phyloP scores from a whole-genome alignment of 2,888 invertebrate species.

The Drosophila koepferae region DNA sequence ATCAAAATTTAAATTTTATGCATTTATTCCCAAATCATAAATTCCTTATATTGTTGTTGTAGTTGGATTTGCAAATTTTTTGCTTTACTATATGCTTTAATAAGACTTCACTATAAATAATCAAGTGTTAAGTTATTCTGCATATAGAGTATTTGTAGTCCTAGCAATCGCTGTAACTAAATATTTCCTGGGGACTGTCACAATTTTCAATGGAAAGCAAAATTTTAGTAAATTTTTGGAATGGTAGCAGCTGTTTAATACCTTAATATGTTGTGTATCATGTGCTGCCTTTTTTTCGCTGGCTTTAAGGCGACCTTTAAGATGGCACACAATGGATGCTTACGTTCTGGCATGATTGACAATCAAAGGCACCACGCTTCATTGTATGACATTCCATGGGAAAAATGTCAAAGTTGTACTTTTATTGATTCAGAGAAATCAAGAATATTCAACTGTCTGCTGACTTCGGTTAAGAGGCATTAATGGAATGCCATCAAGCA shows the following conservation, averaged over 20 bases:
- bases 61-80: too few relatives aligned
- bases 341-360: conserved; percentile 51
- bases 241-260: conserved; percentile 54
- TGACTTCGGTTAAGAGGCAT: conserved; percentile 41
- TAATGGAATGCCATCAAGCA: conserved; percentile 49
- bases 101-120: too few relatives aligned
- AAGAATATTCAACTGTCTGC: conserved; percentile 22
- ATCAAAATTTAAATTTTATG: too few relatives aligned
- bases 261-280: conserved; percentile 43
- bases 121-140: background rate
- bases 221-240: conserved; percentile 45
- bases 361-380: conserved; percentile 45
- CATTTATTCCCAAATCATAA: too few relatives aligned
- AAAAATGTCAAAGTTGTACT: conserved; percentile 41
- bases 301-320: conserved; percentile 64
- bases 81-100: too few relatives aligned
- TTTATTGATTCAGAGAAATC: conserved; percentile 57
- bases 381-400: conserved; percentile 36
- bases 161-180: background rate
- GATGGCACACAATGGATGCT: conserved; percentile 11
- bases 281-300: conserved; percentile 46
- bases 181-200: conserved; percentile 19
- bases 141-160: conserved; percentile 6
- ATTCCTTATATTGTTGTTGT: too few relatives aligned
- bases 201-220: conserved; percentile 55